Evolutionary conservation across 2,888 invertebrate species (phyloP).

Genomic region (Cryptocephalus primarius): DNA sequence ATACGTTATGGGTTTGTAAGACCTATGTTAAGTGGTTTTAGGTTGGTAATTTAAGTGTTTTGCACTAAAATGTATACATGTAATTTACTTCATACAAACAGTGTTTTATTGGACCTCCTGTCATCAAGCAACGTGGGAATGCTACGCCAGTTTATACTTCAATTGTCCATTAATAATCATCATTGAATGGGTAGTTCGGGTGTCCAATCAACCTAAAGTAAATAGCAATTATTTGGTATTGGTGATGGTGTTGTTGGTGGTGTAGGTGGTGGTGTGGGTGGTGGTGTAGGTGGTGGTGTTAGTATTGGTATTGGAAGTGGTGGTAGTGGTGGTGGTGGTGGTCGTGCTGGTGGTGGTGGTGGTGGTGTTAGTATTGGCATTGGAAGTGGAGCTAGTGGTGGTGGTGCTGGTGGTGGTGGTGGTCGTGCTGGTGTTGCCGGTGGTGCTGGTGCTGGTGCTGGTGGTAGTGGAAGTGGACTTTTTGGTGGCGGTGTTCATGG

Average conservation of each 20-base stretch:
- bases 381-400: neutral
- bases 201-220: constrained; percentile 17
- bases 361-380: neutral
- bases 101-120: too few species aligned
- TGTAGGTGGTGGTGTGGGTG: neutral
- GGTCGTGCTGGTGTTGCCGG: neutral
- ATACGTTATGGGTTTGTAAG: constrained; percentile 5
- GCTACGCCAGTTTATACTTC: neutral
- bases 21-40: neutral
- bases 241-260: neutral
- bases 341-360: neutral
- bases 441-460: neutral
- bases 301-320: neutral
- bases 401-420: neutral
- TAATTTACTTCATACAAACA: too few species aligned
- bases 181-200: constrained; percentile 20
- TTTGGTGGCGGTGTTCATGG: neutral
- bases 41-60: neutral
- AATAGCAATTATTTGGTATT: too few species aligned
- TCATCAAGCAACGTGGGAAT: too few species aligned
- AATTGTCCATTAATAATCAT: constrained; percentile 15
- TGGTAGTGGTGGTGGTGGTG: neutral
- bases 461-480: neutral
- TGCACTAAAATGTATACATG: too few species aligned
- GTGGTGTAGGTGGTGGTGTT: neutral